Evolutionary conservation across 2,888 invertebrate species (phyloP), one percentile per base, ranked within the genome.

Genomic region (Ferdinandea cuprea): DNA sequence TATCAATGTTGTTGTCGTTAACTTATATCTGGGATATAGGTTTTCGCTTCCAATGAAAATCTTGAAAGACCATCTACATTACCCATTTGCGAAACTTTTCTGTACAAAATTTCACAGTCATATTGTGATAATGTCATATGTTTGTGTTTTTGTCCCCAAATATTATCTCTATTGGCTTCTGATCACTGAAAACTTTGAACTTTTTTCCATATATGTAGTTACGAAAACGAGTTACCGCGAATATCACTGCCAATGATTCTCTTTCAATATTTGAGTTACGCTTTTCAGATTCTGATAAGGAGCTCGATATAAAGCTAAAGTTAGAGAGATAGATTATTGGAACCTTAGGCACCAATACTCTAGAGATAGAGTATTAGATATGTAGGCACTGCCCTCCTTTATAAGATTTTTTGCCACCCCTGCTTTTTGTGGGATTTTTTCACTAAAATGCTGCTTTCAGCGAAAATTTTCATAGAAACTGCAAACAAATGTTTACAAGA

Each of bases 51-150:
- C n/a, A 81, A 25, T 63, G 78, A 73, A 9, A 85, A 19, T 15
- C 79, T 54, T 46, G 78, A 66, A 19, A 83, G 48, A 8, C 65
- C 68, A 44, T 76, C 69, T 1, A 44, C 76, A 6, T 76, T 40
- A 8, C 48, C 37, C 48, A 76, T 58, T 28, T 59, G 3, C 5
- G 68, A 48, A 8, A 17, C 52, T 17, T 40, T 58, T 25, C 46
- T 52, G 19, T 68, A 73, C 37, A 3, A 17, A 6, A 79, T 69
- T 35, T 71, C 37, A 9, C 71, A 76, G 11, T 63, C 48, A 32
- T 79, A 85, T 46, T 71, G 52, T 7, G 71, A 71, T 21, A 83
- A 44, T 3, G 13, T 52, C 9, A 83, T 0, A 40, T n/a, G n/a
- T n/a, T n/a, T 8, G 37, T 50, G 8, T 21, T 65, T 40, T 65